Base-by-base conservation (phyloP, 1,140 invertebrate species). In the Ceratosolen solmsi region DNA sequence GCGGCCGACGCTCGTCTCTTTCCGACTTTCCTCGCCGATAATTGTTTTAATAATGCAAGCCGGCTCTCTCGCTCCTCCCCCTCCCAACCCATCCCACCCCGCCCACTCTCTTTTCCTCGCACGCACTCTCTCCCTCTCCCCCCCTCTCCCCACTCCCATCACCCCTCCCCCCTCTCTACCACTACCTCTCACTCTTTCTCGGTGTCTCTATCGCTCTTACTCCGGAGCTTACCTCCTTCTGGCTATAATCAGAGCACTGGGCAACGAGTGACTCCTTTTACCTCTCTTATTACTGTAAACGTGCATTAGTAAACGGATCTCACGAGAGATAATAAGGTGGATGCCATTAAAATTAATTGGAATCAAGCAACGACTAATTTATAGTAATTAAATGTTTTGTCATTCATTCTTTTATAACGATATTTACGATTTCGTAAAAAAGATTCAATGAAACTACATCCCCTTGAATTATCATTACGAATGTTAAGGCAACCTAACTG, bases 1-100 rank as follows among this genome's bases (percentile, higher is more conserved):
- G 9, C 20, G 51, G 51, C 11, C 13, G 9, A 54, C 51, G 9
- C 3, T 54, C 3, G 20, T 5, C 51, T 22, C 25, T 30, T 63
- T 4, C 33, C 22, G 54, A 20, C 74, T 71, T 58, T 68, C 11
- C 63, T 4, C 41, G 65, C 46, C 54, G 17, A 38, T 58, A 58
- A 80, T 80, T 73, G 70, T 60, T 80, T 72, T 49, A 60, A 80
- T n/a, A 36, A 49, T 22, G 25, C 30, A 22, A 70, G 22, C 54
- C 33, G 20, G 46, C 49, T 65, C 65, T 77, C 63, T 68, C 49
- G 49, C 30, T 78, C 63, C 46, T n/a, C n/a, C n/a, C n/a, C n/a
- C n/a, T n/a, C n/a, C n/a, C n/a, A n/a, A n/a, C n/a, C n/a, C n/a
- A n/a, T n/a, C n/a, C n/a, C n/a, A n/a, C n/a, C n/a, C n/a, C n/a